These are phyloP conservation scores for Ophioninae sp. DNA, from an alignment of 2,888 invertebrate species.

Conservation along the genomic window DNA sequence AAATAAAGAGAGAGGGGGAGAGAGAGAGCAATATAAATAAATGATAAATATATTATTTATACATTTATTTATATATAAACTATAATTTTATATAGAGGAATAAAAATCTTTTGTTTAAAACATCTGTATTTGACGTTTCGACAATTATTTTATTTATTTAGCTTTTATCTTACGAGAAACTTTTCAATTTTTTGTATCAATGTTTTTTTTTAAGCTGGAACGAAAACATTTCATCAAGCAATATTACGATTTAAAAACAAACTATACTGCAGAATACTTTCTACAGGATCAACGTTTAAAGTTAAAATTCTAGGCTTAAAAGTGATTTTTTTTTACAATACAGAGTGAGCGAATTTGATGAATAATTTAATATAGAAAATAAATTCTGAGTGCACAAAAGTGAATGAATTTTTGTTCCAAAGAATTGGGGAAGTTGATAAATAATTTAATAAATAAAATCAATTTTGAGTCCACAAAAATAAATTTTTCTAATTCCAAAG, in stretches of 20 bases:
- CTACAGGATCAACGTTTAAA: background rate
- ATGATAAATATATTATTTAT: no score
- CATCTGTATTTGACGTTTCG: no score
- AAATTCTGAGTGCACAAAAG: constrained; percentile 1
- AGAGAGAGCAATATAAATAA: no score
- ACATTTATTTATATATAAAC: no score
- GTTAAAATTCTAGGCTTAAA: background rate
- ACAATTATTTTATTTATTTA: no score
- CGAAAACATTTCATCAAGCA: background rate
- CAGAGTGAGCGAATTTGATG: background rate
- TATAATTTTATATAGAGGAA: no score
- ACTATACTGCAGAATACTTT: no score
- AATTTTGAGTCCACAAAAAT: background rate
- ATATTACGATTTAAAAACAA: no score
- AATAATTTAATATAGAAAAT: constrained; percentile 1
- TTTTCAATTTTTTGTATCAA: background rate
- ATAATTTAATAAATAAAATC: background rate
- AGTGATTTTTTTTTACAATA: background rate
- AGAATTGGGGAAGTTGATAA: background rate
- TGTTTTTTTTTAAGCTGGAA: background rate
- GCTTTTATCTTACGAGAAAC: background rate
- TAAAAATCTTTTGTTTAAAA: no score
- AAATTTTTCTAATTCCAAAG: background rate
- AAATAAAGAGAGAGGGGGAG: no score
- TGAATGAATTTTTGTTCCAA: background rate